A percentile compares a stretch with the other conserved stretches of the same genome.
These are phyloP conservation scores for Ips nitidus DNA, from an alignment of 1,140 invertebrate genomes.

Conservation along the genomic window DNA sequence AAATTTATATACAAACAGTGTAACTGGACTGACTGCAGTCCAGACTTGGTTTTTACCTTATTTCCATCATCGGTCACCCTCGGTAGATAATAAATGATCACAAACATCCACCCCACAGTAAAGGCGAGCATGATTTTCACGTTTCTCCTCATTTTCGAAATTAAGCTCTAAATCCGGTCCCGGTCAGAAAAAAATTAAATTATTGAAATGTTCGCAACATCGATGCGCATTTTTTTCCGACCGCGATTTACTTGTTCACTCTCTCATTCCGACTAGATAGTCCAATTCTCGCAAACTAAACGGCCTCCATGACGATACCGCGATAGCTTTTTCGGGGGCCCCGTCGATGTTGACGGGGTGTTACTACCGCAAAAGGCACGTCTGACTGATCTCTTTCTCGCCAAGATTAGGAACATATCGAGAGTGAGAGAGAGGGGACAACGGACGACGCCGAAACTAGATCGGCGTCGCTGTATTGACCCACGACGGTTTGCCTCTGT, in stretches of 20 bases:
- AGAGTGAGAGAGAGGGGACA: constrained; percentile 16
- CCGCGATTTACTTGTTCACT: constrained; percentile 1
- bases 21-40: too few species aligned
- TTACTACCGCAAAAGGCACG: constrained; percentile 2
- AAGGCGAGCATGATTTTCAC: constrained; percentile 55
- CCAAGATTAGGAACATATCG: neutral
- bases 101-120: constrained; percentile 57
- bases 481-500: constrained; percentile 20
- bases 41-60: constrained; percentile 19
- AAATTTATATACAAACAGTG: too few species aligned
- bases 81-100: constrained; percentile 55
- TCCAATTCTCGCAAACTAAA: constrained; percentile 14
- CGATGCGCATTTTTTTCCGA: constrained; percentile 9
- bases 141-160: constrained; percentile 53
- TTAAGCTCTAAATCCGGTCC: neutral
- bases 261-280: constrained; percentile 17
- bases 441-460: constrained; percentile 1
- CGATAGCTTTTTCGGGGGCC: constrained; percentile 3
- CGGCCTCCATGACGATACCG: constrained; percentile 10
- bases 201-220: constrained; percentile 21
- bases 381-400: constrained; percentile 11
- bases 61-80: constrained; percentile 24
- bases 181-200: neutral
- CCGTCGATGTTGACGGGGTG: constrained; percentile 8
- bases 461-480: constrained; percentile 30